These are phyloP conservation scores for Bembecia ichneumoniformis DNA, from an alignment of 2,888 invertebrate species.

Conservation along the genomic window DNA sequence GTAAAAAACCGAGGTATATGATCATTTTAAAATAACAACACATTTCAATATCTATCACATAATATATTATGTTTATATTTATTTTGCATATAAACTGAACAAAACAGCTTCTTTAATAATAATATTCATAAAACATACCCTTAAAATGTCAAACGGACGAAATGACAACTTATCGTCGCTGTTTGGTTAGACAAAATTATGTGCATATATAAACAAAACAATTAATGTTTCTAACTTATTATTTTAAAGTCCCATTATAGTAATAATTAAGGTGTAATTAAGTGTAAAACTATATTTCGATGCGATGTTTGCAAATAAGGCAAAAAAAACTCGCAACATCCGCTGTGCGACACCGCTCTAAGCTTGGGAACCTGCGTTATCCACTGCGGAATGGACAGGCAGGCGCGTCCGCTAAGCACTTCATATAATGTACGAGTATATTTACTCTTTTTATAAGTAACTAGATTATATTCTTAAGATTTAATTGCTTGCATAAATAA, in stretches of 20 bases:
- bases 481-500: constrained; percentile 40
- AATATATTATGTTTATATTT: not conserved
- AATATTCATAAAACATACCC: not conserved
- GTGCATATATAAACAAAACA: constrained; percentile 30
- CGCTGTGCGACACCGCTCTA: not conserved
- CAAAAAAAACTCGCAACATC: constrained; percentile 29
- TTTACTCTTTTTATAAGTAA: constrained; percentile 26
- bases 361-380: not conserved
- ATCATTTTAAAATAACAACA: too few relatives aligned
- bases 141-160: constrained; percentile 26
- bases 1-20: too few relatives aligned
- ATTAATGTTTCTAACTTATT: constrained; percentile 14
- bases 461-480: constrained; percentile 16
- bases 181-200: constrained; percentile 29
- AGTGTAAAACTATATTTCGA: constrained; percentile 54
- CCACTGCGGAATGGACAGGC: not conserved
- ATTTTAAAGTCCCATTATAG: constrained; percentile 37
- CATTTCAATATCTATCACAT: not conserved
- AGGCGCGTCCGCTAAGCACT: constrained; percentile 17
- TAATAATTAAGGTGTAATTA: constrained; percentile 57
- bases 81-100: not conserved
- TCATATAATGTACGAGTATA: constrained; percentile 27
- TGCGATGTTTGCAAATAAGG: constrained; percentile 28
- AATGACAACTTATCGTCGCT: constrained; percentile 24
- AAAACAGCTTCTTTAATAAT: not conserved